These are phyloP conservation scores for Oligia fasciuncula DNA, from an alignment of 2,888 invertebrate species.

Conservation along the genomic window DNA sequence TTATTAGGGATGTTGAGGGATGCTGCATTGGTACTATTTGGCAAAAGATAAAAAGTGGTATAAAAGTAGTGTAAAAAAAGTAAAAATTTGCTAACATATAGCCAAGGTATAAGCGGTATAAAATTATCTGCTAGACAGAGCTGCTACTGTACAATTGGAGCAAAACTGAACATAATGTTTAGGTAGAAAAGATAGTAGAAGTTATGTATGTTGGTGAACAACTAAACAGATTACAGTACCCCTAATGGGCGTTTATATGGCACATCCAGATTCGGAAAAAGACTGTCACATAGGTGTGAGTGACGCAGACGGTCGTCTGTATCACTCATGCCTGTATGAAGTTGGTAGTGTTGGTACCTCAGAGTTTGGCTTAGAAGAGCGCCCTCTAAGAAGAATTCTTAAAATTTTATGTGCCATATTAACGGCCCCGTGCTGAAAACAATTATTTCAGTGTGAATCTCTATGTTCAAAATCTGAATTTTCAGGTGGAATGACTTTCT, in stretches of 20 bases:
- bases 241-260: conserved; percentile 53
- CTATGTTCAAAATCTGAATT: not conserved
- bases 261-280: conserved; percentile 29
- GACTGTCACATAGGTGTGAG: conserved; percentile 12
- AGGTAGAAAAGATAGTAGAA: not conserved
- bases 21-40: not conserved
- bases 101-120: conserved; percentile 9
- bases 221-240: conserved; percentile 9
- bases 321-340: conserved; percentile 4
- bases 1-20: not conserved
- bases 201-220: conserved; percentile 10
- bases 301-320: not conserved
- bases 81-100: not conserved
- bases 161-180: conserved; percentile 8
- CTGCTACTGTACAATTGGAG: conserved; percentile 1
- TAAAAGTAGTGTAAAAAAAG: not conserved
- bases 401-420: conserved; percentile 54
- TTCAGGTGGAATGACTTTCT: not conserved
- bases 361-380: conserved; percentile 15
- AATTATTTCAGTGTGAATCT: conserved; percentile 28
- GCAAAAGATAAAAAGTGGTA: not conserved
- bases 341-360: conserved; percentile 44
- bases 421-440: conserved; percentile 46
- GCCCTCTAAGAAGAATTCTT: conserved; percentile 43
- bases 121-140: conserved; percentile 22